Base-by-base conservation (phyloP, 92 coral and sea anemone species). In the Zoanthus sociatus region DNA sequence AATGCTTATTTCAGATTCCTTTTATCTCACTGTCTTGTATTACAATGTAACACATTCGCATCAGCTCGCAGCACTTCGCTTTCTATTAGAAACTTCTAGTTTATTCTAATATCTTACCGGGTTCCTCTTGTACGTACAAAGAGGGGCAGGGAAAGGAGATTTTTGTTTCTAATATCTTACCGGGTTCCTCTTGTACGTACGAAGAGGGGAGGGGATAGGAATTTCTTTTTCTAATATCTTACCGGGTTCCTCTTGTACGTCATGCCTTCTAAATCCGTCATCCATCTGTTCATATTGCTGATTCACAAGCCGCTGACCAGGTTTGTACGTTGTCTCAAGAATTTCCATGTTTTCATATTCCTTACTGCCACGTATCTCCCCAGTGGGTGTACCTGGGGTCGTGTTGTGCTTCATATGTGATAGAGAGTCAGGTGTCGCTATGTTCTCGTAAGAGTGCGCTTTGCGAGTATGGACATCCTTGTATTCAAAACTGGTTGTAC, bases 371-470 rank as follows among this genome's bases (percentile, higher is more conserved):
- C n/a, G 60, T 31, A 11, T 31, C 64, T 56, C 84, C 8, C 53
- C 56, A 1, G 17, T 33, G 16, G 74, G 12, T 30, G 66, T 44
- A 32, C 32, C 78, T 7, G 47, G 47, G n/a, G 76, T n/a, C 18
- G 2, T 6, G 79, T 32, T 58, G 55, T 37, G 71, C 53, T 55
- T 33, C 31, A 17, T 55, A 13, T 17, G 71, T 16, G 75, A 18
- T 16, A 53, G 33, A 0, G 85, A 14, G 33, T 81, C 85, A 0
- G 45, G 75, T 26, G 46, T 56, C 9, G 85, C 46, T 18, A 81
- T 21, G 31, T 81, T 81, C 61, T 81, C 85, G 50, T 81, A 81
- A 20, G 85, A 66, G 75, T 81, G 85, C 2, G 30, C 54, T 66
- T 64, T 45, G 45, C 70, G 75, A 17, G 9, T 10, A 20, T 46